These are phyloP conservation scores for Yponomeuta plumbellus DNA, from an alignment of 2,888 invertebrate genomes.

Conservation along the genomic window DNA sequence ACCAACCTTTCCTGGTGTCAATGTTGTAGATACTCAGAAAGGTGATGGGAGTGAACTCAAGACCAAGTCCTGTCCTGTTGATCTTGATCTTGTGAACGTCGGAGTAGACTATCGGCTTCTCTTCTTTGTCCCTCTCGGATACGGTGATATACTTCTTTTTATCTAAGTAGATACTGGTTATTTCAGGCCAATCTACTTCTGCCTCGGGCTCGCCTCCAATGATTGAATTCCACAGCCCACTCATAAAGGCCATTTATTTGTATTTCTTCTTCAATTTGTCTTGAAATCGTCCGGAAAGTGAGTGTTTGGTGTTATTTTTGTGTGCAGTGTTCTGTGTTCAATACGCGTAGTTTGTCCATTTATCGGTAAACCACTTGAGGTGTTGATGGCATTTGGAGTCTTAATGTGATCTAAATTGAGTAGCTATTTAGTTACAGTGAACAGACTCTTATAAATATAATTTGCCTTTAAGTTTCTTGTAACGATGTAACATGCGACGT, in stretches of 20 bases:
- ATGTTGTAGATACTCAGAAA: slow-evolving; percentile 79
- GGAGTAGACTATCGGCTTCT: slow-evolving; percentile 76
- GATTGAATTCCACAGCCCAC: slow-evolving; percentile 67
- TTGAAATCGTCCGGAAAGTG: slow-evolving; percentile 13
- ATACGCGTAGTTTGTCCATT: not conserved
- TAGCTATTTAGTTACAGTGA: not conserved
- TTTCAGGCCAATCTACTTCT: slow-evolving; percentile 56
- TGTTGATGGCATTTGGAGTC: slow-evolving; percentile 4
- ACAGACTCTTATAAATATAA: not conserved
- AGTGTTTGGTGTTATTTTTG: not conserved
- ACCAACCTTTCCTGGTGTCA: slow-evolving; percentile 81
- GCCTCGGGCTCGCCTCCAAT: slow-evolving; percentile 48
- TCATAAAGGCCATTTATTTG: slow-evolving; percentile 71
- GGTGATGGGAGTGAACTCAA: slow-evolving; percentile 76
- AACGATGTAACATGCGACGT: too few relatives aligned
- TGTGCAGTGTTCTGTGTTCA: slow-evolving; percentile 7
- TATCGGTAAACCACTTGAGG: slow-evolving; percentile 9
- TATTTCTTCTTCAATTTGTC: slow-evolving; percentile 31
- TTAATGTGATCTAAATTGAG: not conserved
- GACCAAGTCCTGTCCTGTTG: slow-evolving; percentile 68
- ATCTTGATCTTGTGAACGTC: slow-evolving; percentile 67
- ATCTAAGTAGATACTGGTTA: slow-evolving; percentile 70
- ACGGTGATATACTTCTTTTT: slow-evolving; percentile 80
- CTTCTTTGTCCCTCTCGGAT: slow-evolving; percentile 80
- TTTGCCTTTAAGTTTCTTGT: not conserved